Conservation (phyloP, 1,140 invertebrate species). For the Macrocentrus cingulum region DNA sequence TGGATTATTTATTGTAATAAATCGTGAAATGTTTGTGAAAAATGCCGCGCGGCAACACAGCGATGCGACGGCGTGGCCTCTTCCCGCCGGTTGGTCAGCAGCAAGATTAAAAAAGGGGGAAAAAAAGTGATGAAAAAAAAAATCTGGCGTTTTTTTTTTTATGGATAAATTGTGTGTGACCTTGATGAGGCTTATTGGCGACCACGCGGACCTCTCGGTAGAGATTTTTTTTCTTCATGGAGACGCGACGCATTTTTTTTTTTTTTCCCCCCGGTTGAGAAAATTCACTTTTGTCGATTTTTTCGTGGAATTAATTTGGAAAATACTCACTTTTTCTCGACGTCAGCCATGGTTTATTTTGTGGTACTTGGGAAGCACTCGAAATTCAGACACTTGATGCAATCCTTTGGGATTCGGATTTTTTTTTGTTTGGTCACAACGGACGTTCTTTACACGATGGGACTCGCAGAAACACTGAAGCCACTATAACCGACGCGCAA, state of each 20-base stretch:
- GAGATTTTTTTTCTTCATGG: too few species aligned
- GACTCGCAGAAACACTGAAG: conserved; percentile 41
- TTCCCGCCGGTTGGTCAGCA: not conserved
- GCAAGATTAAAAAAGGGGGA: not conserved
- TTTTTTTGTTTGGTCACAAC: conserved; percentile 8
- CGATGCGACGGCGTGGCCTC: conserved; percentile 13
- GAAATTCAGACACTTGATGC: not conserved
- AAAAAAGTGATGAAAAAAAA: not conserved
- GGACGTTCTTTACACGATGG: conserved; percentile 11
- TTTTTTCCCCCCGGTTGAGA: too few species aligned
- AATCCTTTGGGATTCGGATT: not conserved
- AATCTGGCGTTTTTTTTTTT: not conserved
- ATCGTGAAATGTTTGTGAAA: not conserved
- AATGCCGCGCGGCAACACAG: conserved; percentile 9
- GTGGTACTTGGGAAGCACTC: conserved; percentile 12
- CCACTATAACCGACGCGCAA: conserved; percentile 54
- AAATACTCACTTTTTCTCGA: conserved; percentile 52
- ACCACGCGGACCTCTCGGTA: too few species aligned
- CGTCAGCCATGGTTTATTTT: conserved; percentile 46
- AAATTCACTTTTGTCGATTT: not conserved
- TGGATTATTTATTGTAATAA: too few species aligned
- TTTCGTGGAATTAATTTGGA: conserved; percentile 11
- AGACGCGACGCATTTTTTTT: too few species aligned
- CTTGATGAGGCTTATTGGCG: too few species aligned
- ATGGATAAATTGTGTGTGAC: too few species aligned